Base-by-base conservation (phyloP, 2,888 invertebrate species). In the Stratiomys singularior region DNA sequence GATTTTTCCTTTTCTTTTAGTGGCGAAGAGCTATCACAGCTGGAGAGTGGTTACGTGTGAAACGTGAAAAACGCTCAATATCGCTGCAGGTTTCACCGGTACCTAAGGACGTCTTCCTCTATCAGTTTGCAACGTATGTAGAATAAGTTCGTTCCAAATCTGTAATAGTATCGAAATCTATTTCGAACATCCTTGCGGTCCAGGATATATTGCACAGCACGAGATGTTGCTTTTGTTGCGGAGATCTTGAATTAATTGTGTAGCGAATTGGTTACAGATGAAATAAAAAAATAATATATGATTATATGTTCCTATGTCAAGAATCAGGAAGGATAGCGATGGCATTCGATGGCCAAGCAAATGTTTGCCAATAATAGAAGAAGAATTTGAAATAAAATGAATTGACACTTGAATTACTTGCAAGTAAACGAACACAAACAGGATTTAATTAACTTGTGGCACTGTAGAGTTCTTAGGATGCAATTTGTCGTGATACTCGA, bases 11-110 rank as follows among this genome's bases (percentile, higher is more conserved):
- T 60, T 30, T n/a, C 37, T 56, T 72, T 28, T 27, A 56, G 18
- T n/a, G 27, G 9, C 18, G 60, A 37, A 21, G 28, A 60, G 74
- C 74, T 37, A 74, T 74, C 74, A 60, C 58, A 30, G 27, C 11
- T 37, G 9, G n/a, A 37, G 58, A 74, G 74, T 74, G 74, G 74
- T 74, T 74, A 74, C 74, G 74, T 74, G 74, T 37, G 37, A 60
- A 74, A 37, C 74, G 44, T 74, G 74, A 37, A 74, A 60, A 58
- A 60, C n/a, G 15, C 69, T 69, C 11, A 4, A 11, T 27, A 44
- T 69, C 5, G 69, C 47, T 66, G 1, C 27, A 56, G 25, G 30
- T 27, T 13, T n/a, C 44, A 37, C 11, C 66, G 15, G n/a, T 25
- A 15, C 5, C 21, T 44, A 18, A 5, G 37, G 21, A 37, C 21